A percentile compares a stretch with the other conserved stretches of the same genome.
These are phyloP conservation scores for Allygus modestus DNA, from an alignment of 2,888 invertebrate genomes.

Conservation along the genomic window DNA sequence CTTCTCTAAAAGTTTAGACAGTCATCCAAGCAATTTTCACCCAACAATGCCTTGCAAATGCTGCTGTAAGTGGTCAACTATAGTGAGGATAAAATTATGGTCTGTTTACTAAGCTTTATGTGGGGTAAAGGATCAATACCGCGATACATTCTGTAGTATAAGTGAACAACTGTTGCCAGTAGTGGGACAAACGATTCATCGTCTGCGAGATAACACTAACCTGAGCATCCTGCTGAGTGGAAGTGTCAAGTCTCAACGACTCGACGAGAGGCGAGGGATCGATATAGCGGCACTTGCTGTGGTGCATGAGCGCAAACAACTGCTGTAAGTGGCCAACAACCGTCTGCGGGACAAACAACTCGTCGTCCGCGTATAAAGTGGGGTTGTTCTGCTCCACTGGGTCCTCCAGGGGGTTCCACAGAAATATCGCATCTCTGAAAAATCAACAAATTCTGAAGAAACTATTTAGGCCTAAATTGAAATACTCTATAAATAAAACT, in stretches of 20 bases:
- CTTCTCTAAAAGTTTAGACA: too few species aligned
- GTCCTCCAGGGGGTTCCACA: conserved; percentile 77
- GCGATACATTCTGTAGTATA: too few species aligned
- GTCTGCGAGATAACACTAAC: too few species aligned
- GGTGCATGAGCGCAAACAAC: conserved; percentile 79
- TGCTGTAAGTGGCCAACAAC: conserved; percentile 78
- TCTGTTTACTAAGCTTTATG: too few species aligned
- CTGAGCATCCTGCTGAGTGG: conserved; percentile 80
- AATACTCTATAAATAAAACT: not conserved
- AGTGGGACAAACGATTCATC: too few species aligned
- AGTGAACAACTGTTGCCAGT: too few species aligned
- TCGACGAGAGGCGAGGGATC: conserved; percentile 79
- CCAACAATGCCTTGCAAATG: too few species aligned
- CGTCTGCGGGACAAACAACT: conserved; percentile 74
- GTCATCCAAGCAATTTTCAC: too few species aligned
- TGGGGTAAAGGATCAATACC: too few species aligned
- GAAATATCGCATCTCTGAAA: conserved; percentile 77
- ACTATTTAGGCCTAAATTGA: too few species aligned
- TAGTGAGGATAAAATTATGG: too few species aligned
- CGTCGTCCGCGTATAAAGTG: conserved; percentile 70
- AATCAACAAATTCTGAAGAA: conserved; percentile 45
- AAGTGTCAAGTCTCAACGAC: conserved; percentile 78
- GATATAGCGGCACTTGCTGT: conserved; percentile 76
- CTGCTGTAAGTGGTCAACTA: too few species aligned
- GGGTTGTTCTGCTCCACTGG: conserved; percentile 73